Evolutionary conservation across 2,797 vertebrate species (phyloP).

Genomic region (Pogoniulus pusillus): DNA sequence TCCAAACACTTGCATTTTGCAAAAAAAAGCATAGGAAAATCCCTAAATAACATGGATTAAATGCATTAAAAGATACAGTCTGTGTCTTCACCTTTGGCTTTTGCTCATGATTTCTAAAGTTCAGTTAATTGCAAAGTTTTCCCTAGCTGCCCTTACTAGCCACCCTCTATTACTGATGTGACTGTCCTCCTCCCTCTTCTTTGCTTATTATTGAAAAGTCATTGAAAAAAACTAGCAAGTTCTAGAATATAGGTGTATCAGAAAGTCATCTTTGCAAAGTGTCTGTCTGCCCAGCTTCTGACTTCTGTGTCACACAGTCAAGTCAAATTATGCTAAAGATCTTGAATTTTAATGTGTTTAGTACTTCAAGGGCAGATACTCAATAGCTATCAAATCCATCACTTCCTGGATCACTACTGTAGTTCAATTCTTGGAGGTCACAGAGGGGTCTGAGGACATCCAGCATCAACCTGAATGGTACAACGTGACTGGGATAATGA

Average conservation of each 20-base stretch:
- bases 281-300: neutral
- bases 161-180: neutral
- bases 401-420: neutral
- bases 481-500: neutral
- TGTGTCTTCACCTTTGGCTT: neutral
- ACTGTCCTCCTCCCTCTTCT: neutral
- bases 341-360: neutral
- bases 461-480: neutral
- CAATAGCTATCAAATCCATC: neutral
- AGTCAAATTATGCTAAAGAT: neutral
- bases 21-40: neutral
- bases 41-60: neutral
- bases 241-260: neutral
- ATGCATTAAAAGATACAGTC: neutral
- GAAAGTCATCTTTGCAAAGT: neutral
- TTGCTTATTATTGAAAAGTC: neutral
- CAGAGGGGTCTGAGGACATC: neutral
- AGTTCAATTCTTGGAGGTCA: neutral
- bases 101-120: neutral
- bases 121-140: neutral
- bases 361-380: neutral
- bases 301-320: neutral
- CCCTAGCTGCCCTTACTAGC: neutral
- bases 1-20: neutral
- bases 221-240: neutral